phyloP scores from a whole-genome alignment of 2,888 invertebrate species.

The Patella pellucida region DNA sequence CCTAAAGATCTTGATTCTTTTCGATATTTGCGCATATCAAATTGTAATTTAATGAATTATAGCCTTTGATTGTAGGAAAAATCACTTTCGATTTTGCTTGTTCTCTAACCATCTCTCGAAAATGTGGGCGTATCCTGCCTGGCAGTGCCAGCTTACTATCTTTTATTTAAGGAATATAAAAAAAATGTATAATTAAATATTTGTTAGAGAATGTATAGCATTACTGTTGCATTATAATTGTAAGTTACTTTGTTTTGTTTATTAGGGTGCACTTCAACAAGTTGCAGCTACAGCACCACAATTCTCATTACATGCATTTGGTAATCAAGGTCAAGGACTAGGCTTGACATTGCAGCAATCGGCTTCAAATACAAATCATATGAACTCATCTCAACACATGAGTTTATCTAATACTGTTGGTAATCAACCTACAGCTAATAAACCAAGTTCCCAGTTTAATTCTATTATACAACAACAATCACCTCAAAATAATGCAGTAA shows the following conservation, averaged over 20 bases:
- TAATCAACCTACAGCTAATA: constrained; percentile 12
- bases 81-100: too few relatives aligned
- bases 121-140: too few relatives aligned
- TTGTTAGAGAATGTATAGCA: too few relatives aligned
- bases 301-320: constrained; percentile 57
- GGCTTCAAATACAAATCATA: constrained; percentile 26
- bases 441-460: not conserved
- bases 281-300: constrained; percentile 56
- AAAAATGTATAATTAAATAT: too few relatives aligned
- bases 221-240: too few relatives aligned
- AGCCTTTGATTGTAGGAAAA: too few relatives aligned
- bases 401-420: constrained; percentile 9
- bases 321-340: constrained; percentile 57
- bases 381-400: constrained; percentile 33
- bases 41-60: too few relatives aligned
- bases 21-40: too few relatives aligned
- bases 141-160: too few relatives aligned
- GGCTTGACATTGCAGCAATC: constrained; percentile 49
- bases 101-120: too few relatives aligned
- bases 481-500: not conserved
- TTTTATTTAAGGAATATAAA: too few relatives aligned
- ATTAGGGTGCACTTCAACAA: constrained; percentile 56
- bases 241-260: not conserved
- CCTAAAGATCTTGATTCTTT: too few relatives aligned
- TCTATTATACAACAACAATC: constrained; percentile 21